Percentiles rank a stretch among this genome's conserved stretches.
Conservation (phyloP, 2,113 vertebrate species). For the Amphiprion ocellaris region DNA sequence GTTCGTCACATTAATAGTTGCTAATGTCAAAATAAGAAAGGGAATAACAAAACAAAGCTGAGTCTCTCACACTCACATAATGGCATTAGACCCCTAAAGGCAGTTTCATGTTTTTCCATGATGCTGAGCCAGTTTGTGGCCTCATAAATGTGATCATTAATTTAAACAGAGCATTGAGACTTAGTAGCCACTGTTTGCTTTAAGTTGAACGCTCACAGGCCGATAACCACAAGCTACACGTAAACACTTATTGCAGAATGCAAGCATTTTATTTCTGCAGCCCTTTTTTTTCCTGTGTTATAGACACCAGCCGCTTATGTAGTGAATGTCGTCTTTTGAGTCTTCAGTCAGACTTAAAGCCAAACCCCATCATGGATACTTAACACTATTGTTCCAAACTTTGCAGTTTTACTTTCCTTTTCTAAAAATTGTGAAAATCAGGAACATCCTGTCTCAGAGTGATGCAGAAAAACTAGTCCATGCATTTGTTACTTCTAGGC, state of each 20-base stretch:
- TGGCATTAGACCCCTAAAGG: slow-evolving; percentile 11
- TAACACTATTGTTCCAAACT: not conserved
- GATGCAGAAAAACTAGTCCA: too few relatives aligned
- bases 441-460: too few relatives aligned
- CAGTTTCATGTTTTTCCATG: slow-evolving; percentile 36
- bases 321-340: not conserved
- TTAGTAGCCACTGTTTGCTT: not conserved
- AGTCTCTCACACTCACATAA: not conserved
- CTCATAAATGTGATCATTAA: slow-evolving; percentile 44
- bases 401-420: not conserved
- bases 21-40: not conserved
- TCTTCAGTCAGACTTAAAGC: not conserved
- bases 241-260: not conserved
- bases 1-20: slow-evolving; percentile 1
- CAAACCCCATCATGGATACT: not conserved
- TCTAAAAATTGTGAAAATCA: too few relatives aligned
- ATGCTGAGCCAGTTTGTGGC: slow-evolving; percentile 27
- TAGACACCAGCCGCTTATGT: not conserved
- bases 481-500: too few relatives aligned
- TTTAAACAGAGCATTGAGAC: slow-evolving; percentile 19
- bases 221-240: slow-evolving; percentile 13
- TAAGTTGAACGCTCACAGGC: not conserved
- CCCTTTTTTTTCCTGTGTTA: not conserved
- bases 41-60: not conserved
- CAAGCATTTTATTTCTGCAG: not conserved